Conservation (phyloP, 2,113 vertebrate species). For the Uria aalge region DNA sequence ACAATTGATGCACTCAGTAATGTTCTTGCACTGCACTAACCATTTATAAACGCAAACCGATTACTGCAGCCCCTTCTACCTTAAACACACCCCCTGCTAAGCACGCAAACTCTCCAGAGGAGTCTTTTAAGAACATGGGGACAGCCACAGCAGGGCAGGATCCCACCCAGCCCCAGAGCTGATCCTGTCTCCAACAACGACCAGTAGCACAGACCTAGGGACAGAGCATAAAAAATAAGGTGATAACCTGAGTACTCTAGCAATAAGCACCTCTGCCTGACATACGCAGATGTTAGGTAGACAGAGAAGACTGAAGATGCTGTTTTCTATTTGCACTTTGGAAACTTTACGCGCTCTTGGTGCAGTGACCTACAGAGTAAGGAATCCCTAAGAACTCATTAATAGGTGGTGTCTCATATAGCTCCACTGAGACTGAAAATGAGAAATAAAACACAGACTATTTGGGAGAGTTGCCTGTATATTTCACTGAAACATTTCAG, state of each 20-base stretch:
- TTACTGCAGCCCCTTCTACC: background rate
- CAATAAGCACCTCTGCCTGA: background rate
- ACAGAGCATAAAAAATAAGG: background rate
- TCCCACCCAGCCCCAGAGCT: background rate
- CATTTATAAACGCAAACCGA: background rate
- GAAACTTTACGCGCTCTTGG: background rate
- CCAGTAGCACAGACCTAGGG: background rate
- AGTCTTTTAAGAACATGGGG: background rate
- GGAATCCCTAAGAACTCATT: conserved; percentile 57
- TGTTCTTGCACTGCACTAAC: background rate
- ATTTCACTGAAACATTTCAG: conserved; percentile 28
- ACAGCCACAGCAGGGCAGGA: background rate
- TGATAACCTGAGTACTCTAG: background rate
- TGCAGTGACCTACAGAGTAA: conserved; percentile 40
- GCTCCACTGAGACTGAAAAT: conserved; percentile 22
- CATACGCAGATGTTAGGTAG: background rate
- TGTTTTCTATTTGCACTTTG: background rate
- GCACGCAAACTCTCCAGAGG: background rate
- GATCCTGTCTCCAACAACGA: background rate
- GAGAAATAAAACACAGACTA: conserved; percentile 15
- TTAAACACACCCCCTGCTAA: background rate
- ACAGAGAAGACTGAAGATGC: background rate
- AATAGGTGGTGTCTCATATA: conserved; percentile 44
- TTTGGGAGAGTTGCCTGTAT: conserved; percentile 20
- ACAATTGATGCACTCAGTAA: background rate